Evolutionary conservation across 2,113 vertebrate species (phyloP).

Genomic region (Patagioenas fasciata): DNA sequence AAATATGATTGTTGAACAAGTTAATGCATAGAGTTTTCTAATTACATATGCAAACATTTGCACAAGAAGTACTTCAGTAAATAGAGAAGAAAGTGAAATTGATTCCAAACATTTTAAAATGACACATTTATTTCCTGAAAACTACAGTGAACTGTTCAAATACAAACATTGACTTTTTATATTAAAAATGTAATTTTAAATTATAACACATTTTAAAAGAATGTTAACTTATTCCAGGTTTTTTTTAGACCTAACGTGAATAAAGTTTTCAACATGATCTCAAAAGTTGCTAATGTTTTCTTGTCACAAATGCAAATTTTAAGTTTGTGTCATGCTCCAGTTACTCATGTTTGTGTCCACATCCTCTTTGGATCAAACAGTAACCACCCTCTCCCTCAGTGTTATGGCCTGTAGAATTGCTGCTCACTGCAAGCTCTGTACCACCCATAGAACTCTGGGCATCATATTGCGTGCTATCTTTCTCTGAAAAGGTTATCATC

Average conservation of each 20-base stretch:
- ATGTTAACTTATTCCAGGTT: not conserved
- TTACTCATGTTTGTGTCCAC: not conserved
- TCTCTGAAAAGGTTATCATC: not conserved
- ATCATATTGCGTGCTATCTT: not conserved
- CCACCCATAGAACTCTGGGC: not conserved
- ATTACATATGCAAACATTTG: constrained; percentile 42
- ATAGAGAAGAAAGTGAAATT: not conserved
- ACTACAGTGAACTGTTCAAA: not conserved
- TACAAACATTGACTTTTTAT: not conserved
- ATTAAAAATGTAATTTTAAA: not conserved
- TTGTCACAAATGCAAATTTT: not conserved
- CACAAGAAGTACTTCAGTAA: constrained; percentile 33
- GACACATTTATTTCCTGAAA: not conserved
- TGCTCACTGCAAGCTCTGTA: not conserved
- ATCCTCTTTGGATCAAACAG: not conserved
- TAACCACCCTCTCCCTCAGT: not conserved
- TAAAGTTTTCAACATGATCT: not conserved
- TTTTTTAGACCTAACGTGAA: not conserved
- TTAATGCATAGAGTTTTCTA: not conserved
- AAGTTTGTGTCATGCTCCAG: not conserved
- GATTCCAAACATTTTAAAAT: not conserved
- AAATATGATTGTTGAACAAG: not conserved
- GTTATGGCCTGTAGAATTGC: fast-evolving
- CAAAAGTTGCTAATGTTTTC: not conserved
- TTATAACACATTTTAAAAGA: not conserved